These are phyloP conservation scores for Paracyclopina nana DNA, from an alignment of 1,140 invertebrate species.

Conservation along the genomic window DNA sequence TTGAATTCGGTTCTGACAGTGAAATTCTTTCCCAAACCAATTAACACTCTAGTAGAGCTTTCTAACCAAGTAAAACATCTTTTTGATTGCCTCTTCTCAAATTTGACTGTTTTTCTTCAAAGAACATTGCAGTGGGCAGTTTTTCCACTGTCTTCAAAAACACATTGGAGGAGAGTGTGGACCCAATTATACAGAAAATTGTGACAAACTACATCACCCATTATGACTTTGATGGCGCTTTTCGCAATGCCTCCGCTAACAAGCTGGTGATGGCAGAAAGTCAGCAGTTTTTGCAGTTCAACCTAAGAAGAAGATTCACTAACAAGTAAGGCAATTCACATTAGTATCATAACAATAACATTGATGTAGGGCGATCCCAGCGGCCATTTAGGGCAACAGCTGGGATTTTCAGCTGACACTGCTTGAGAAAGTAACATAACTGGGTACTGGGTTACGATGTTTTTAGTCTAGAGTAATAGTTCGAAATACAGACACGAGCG, in stretches of 20 bases:
- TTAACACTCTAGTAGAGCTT: neutral
- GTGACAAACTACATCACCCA: neutral
- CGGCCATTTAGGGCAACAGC: no score
- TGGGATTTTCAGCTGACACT: no score
- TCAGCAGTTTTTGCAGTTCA: neutral
- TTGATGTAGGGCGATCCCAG: no score
- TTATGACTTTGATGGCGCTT: neutral
- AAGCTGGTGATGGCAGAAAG: neutral
- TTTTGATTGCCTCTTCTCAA: no score
- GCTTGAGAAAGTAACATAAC: neutral
- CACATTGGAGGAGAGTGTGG: neutral
- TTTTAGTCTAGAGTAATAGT: neutral
- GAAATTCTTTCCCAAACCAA: neutral
- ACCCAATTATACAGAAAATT: neutral
- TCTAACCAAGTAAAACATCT: neutral
- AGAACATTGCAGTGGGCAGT: no score
- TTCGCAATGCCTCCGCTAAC: neutral
- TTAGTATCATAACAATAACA: no score
- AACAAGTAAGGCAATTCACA: neutral
- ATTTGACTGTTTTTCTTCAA: no score
- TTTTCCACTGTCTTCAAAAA: neutral
- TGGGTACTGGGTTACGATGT: neutral
- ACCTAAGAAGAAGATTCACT: slow-evolving; percentile 1
- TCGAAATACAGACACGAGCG: neutral
- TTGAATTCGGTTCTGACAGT: neutral